phyloP scores from a whole-genome alignment of 2,797 vertebrate species.

The Mormyrus hasselquistii region DNA sequence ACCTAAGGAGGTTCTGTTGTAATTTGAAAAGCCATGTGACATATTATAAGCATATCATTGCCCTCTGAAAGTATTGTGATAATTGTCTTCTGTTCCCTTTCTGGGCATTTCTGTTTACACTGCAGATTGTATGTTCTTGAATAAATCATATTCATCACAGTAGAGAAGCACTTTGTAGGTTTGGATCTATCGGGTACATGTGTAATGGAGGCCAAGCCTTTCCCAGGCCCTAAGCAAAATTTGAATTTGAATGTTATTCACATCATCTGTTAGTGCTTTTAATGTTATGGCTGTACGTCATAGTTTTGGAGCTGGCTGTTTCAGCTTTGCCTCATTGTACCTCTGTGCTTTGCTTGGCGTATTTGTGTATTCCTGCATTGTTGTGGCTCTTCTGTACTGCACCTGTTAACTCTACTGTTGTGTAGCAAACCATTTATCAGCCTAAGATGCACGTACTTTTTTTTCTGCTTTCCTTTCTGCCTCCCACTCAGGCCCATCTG shows the following conservation, averaged over 20 bases:
- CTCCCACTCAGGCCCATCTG: not conserved
- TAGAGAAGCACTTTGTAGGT: not conserved
- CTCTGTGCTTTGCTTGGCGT: not conserved
- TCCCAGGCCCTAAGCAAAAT: not conserved
- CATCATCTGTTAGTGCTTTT: not conserved
- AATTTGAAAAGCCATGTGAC: not conserved
- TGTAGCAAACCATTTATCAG: not conserved
- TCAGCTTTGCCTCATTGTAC: not conserved
- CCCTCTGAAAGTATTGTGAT: not conserved
- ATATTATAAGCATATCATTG: not conserved
- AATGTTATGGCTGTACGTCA: not conserved
- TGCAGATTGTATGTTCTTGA: not conserved
- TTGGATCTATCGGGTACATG: not conserved
- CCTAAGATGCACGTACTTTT: not conserved
- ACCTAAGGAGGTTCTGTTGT: not conserved
- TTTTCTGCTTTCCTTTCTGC: not conserved
- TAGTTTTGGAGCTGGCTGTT: not conserved
- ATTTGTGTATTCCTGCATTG: not conserved
- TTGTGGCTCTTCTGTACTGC: not conserved
- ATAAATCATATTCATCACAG: not conserved
- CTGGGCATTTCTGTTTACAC: not conserved
- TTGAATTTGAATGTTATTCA: not conserved
- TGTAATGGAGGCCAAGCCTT: not conserved
- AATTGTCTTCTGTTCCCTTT: not conserved
- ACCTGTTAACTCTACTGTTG: not conserved